phyloP scores from a whole-genome alignment of 2,113 vertebrate genomes.

The Ptychochromis oligacanthus region DNA sequence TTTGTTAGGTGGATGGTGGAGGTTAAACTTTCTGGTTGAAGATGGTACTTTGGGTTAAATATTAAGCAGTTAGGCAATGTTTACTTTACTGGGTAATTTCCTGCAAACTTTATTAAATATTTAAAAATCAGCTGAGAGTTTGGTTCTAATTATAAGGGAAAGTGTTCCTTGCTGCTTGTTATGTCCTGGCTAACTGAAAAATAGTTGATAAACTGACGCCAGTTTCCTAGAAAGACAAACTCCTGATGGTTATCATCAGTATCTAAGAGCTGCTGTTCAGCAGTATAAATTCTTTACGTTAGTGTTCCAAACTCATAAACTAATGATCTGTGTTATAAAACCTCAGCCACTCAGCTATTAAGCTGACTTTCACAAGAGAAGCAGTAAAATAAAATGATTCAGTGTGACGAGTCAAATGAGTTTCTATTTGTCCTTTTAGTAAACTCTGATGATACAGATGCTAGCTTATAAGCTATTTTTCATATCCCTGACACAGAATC shows the following conservation, averaged over 20 bases:
- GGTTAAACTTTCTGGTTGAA: not conserved
- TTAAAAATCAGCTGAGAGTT: not conserved
- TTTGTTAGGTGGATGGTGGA: not conserved
- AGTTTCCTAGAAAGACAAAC: not conserved
- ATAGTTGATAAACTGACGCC: not conserved
- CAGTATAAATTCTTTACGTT: not conserved
- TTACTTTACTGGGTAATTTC: slow-evolving; percentile 5
- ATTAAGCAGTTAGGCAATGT: not conserved
- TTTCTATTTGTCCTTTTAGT: not conserved
- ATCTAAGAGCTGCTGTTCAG: not conserved
- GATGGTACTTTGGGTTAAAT: not conserved
- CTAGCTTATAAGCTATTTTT: not conserved
- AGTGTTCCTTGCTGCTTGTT: not conserved
- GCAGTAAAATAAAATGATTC: not conserved
- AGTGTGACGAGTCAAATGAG: not conserved
- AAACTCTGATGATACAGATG: not conserved
- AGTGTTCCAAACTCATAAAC: not conserved
- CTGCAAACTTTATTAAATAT: not conserved
- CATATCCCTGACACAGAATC: not conserved
- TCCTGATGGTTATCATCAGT: not conserved
- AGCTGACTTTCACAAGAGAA: not conserved
- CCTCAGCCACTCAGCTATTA: not conserved
- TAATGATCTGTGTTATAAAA: not conserved
- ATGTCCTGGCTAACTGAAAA: not conserved
- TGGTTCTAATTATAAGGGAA: not conserved